Conservation (phyloP, 2,888 invertebrate species). For the Altica lythri region DNA sequence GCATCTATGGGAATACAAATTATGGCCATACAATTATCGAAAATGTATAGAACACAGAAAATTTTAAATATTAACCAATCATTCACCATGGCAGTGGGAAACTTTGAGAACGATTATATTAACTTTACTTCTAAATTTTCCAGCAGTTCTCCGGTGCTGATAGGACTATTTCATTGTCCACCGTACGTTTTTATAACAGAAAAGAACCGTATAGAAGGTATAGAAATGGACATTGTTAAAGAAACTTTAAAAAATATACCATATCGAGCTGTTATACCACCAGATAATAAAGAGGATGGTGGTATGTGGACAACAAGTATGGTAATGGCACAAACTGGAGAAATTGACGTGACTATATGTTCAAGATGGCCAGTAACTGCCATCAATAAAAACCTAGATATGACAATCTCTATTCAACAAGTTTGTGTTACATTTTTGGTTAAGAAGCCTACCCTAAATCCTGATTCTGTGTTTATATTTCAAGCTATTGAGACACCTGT, state of each 20-base stretch:
- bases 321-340: conserved; percentile 28
- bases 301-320: conserved; percentile 32
- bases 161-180: conserved; percentile 37
- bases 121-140: too few species aligned
- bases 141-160: conserved; percentile 6
- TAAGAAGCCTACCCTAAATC: conserved; percentile 44
- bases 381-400: conserved; percentile 27
- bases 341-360: conserved; percentile 41
- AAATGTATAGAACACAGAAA: too few species aligned
- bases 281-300: conserved; percentile 1
- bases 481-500: conserved; percentile 37
- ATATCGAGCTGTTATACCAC: conserved; percentile 26
- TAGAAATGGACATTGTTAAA: conserved; percentile 38
- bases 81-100: too few species aligned
- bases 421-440: conserved; percentile 45
- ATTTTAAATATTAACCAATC: too few species aligned
- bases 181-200: conserved; percentile 35
- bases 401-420: conserved; percentile 38
- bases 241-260: conserved; percentile 38
- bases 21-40: not conserved
- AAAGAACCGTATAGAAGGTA: conserved; percentile 25
- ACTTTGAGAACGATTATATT: too few species aligned
- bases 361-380: conserved; percentile 37
- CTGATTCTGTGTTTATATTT: conserved; percentile 40
- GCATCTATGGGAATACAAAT: too few species aligned